These are phyloP conservation scores for Blastobasis lacticolella DNA, from an alignment of 2,888 invertebrate species.

Conservation along the genomic window DNA sequence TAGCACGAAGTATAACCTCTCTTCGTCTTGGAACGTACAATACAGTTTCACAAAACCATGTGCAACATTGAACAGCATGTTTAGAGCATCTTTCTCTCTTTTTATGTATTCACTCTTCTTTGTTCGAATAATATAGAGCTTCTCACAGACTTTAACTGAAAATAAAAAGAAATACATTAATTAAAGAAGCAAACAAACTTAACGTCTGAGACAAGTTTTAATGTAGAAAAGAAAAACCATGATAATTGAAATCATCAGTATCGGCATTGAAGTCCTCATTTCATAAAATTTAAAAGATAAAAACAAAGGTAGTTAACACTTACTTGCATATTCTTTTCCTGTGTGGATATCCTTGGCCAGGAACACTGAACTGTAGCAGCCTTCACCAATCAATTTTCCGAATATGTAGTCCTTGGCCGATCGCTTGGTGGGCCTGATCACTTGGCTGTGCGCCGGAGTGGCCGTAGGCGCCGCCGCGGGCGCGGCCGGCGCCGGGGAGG, in stretches of 20 bases:
- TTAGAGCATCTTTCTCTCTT: conserved; percentile 95
- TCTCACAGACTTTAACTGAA: conserved; percentile 98
- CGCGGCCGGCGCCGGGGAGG: conserved; percentile 59
- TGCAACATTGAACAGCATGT: conserved; percentile 84
- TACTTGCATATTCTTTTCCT: conserved; percentile 95
- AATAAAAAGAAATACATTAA: conserved; percentile 27
- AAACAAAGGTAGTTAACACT: conserved; percentile 47
- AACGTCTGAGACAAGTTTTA: too few relatives aligned
- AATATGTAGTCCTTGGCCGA: conserved; percentile 94
- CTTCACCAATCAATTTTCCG: conserved; percentile 96
- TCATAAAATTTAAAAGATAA: too few relatives aligned
- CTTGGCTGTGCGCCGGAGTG: conserved; percentile 57
- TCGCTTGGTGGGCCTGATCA: conserved; percentile 74
- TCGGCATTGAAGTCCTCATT: too few relatives aligned
- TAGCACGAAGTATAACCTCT: conserved; percentile 95
- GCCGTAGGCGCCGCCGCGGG: conserved; percentile 52
- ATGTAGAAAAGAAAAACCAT: too few relatives aligned
- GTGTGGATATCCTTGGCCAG: conserved; percentile 93
- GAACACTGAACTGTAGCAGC: conserved; percentile 97
- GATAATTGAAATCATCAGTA: too few relatives aligned
- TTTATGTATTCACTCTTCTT: conserved; percentile 94
- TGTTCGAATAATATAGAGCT: conserved; percentile 93
- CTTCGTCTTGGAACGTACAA: conserved; percentile 96
- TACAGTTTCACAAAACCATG: conserved; percentile 95
- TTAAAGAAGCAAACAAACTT: too few relatives aligned